A percentile compares a stretch with the other conserved stretches of the same genome.
Evolutionary conservation across 2,888 invertebrate species (phyloP).

Genomic region (Acleris laterana): DNA sequence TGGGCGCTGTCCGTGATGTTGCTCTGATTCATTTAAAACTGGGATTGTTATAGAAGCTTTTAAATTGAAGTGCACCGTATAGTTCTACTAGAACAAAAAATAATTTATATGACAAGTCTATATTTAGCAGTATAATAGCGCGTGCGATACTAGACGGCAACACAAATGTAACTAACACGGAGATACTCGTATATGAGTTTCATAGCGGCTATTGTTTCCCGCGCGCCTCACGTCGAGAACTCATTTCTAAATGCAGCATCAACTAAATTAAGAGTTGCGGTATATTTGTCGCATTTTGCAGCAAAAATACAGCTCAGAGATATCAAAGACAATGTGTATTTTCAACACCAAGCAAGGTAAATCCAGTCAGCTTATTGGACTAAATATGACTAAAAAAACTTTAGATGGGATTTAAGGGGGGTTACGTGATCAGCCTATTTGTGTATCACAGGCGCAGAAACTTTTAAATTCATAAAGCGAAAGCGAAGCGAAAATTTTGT

Average conservation of each 20-base stretch:
- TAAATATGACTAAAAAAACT: too few species aligned
- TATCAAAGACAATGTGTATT: not conserved
- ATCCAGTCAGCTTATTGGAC: too few species aligned
- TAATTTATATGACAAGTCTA: slow-evolving; percentile 14
- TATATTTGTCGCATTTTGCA: slow-evolving; percentile 18
- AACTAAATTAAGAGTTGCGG: slow-evolving; percentile 29
- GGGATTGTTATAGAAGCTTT: not conserved
- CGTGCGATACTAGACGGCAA: not conserved
- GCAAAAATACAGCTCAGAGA: slow-evolving; percentile 5
- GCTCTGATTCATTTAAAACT: too few species aligned
- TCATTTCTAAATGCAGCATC: slow-evolving; percentile 37
- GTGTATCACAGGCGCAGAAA: too few species aligned
- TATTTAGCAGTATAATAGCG: slow-evolving; percentile 22
- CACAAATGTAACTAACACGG: slow-evolving; percentile 6
- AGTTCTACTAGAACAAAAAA: too few species aligned
- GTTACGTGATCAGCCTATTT: too few species aligned
- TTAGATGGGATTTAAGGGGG: too few species aligned
- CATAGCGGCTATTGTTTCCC: slow-evolving; percentile 21
- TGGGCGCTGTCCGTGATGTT: not conserved
- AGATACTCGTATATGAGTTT: slow-evolving; percentile 7
- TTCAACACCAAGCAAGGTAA: too few species aligned
- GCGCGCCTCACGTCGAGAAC: slow-evolving; percentile 17
- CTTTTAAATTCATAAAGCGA: too few species aligned
- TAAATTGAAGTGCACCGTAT: not conserved
- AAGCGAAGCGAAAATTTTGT: too few species aligned